Conservation (phyloP, 2,888 invertebrate species). For the Notodonta ziczac region DNA sequence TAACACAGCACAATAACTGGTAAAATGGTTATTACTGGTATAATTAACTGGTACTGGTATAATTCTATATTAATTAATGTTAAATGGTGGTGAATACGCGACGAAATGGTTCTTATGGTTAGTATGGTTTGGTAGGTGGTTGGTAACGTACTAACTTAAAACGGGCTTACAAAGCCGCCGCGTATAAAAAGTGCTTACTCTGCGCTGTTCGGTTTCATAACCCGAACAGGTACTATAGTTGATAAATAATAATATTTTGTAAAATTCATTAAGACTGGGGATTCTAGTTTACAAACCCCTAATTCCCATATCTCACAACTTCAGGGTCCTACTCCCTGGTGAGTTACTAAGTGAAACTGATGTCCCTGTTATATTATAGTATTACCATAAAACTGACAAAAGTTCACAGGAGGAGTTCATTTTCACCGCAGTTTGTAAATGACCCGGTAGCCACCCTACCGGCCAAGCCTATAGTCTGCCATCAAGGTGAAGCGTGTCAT, state of each 20-base stretch:
- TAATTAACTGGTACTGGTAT: no score
- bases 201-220: no score
- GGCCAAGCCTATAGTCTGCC: neutral
- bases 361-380: slow-evolving; percentile 17
- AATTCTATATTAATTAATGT: no score
- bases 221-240: no score
- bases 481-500: slow-evolving; percentile 14
- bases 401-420: slow-evolving; percentile 16
- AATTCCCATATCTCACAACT: slow-evolving; percentile 20
- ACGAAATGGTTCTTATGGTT: no score
- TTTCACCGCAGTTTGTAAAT: slow-evolving; percentile 12
- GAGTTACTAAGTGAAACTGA: slow-evolving; percentile 33
- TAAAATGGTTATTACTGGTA: no score
- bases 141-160: no score
- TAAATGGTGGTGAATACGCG: no score
- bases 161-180: no score
- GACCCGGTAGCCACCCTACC: neutral
- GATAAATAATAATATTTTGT: neutral
- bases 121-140: no score
- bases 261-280: slow-evolving; percentile 16
- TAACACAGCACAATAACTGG: no score
- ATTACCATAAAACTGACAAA: slow-evolving; percentile 31
- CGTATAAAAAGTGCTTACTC: no score
- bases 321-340: slow-evolving; percentile 20
- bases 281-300: slow-evolving; percentile 29